phyloP scores from a whole-genome alignment of 2,113 vertebrate genomes.

The Numida meleagris region DNA sequence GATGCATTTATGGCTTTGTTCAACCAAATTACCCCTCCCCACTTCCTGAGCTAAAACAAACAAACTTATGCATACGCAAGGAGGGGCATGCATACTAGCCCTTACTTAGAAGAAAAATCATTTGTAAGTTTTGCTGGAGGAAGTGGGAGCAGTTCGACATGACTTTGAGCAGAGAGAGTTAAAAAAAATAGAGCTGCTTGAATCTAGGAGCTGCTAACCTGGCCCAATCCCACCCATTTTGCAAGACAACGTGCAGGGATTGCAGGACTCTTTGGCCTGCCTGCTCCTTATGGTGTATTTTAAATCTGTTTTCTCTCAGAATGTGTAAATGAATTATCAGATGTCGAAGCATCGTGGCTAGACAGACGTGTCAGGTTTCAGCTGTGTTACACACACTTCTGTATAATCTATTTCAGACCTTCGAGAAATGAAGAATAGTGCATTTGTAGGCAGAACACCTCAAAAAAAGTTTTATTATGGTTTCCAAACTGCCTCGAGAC shows the following conservation, averaged over 20 bases:
- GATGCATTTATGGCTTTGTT: slow-evolving; percentile 4
- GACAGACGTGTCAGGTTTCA: slow-evolving; percentile 63
- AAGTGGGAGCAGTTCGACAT: background rate
- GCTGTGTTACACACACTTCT: slow-evolving; percentile 52
- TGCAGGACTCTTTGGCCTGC: background rate
- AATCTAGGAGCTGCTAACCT: background rate
- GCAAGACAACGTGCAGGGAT: background rate
- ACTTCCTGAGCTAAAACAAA: background rate
- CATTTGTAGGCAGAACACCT: slow-evolving; percentile 58
- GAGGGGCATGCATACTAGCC: background rate
- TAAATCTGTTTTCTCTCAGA: slow-evolving; percentile 46
- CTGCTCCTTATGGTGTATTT: slow-evolving; percentile 10
- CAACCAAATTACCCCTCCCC: background rate
- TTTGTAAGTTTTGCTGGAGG: background rate
- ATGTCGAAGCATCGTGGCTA: slow-evolving; percentile 61
- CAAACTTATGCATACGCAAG: background rate
- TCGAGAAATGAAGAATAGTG: slow-evolving; percentile 47
- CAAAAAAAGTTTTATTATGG: slow-evolving; percentile 71
- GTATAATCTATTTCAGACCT: slow-evolving; percentile 72
- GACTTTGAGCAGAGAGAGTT: background rate
- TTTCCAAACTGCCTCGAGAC: slow-evolving; percentile 73
- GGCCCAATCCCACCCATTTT: background rate
- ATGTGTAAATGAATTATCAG: slow-evolving; percentile 70
- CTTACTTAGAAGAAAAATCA: background rate
- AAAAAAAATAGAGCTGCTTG: background rate